Evolutionary conservation across 2,888 invertebrate species (phyloP), one percentile per base, ranked within the genome.

Genomic region (Celastrina argiolus): DNA sequence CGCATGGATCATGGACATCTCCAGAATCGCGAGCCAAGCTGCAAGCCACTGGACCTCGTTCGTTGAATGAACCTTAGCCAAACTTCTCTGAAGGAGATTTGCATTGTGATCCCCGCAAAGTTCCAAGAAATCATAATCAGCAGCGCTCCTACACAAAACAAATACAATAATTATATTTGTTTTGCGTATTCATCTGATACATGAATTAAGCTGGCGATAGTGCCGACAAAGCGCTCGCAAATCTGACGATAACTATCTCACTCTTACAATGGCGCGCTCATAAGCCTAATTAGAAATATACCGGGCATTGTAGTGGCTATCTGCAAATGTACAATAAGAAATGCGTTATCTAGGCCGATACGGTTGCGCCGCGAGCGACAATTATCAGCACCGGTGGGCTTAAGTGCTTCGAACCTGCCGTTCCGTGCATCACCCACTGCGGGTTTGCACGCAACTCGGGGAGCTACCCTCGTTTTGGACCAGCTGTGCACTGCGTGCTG

Each of bases 221-320:
- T 83, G 81, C 88, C 88, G 87, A 88, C 89, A 88, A 88, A 88
- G 88, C 83, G 75, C 82, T 88, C 88, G 89, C 88, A 88, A 88
- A 89, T 88, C 90, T 88, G 85, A 88, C 85, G 89, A 90, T 89
- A 87, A 85, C 86, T 85, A 89, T 90, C 89, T 88, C 83, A 85
- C 85, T 88, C 88, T 89, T 89, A 87, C 88, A 87, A 91, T 88
- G 81, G 80, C 65, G 65, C 28, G 81, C 83, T 88, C 88, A 91
- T 91, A 89, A 89, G 87, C 86, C 90, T 91, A 91, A 90, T 91
- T 91, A 91, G 90, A 89, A 89, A 90, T 91, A 90, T 89, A 88
- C 87, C 84, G 80, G 83, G 88, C 88, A 88, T 89, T 89, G 88
- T 87, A 81, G 83, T 75, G 74, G 81, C 76, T 87, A 87, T 88